phyloP scores from a whole-genome alignment of 2,888 invertebrate genomes.

The Germaria angustata region DNA sequence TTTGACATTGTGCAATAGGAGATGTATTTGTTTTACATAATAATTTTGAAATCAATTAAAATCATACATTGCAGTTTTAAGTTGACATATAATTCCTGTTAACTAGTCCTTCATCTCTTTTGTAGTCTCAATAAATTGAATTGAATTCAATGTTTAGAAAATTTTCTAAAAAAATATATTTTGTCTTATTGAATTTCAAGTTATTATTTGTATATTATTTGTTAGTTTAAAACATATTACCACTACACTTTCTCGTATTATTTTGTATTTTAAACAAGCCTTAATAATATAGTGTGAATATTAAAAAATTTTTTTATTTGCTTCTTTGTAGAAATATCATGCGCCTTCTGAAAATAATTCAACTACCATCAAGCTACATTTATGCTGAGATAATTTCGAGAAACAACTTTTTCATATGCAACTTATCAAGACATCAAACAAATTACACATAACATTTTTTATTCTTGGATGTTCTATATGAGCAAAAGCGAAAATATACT shows the following conservation, averaged over 20 bases:
- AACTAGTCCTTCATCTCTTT: too few relatives aligned
- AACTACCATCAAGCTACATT: slow-evolving; percentile 37
- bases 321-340: slow-evolving; percentile 58
- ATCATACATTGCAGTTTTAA: not conserved
- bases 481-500: not conserved
- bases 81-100: too few relatives aligned
- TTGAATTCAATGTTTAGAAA: too few relatives aligned
- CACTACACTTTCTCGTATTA: too few relatives aligned
- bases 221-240: too few relatives aligned
- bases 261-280: too few relatives aligned
- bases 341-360: slow-evolving; percentile 34
- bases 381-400: slow-evolving; percentile 36
- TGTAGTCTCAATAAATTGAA: too few relatives aligned
- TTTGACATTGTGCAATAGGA: too few relatives aligned
- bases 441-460: not conserved
- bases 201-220: too few relatives aligned
- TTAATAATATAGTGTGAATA: not conserved
- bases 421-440: not conserved
- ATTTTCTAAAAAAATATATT: too few relatives aligned
- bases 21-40: too few relatives aligned
- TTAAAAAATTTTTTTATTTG: not conserved
- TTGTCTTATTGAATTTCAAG: too few relatives aligned
- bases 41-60: not conserved
- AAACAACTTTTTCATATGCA: not conserved
- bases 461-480: not conserved